These are phyloP conservation scores for Uria lomvia DNA, from an alignment of 2,113 vertebrate species.

Conservation along the genomic window DNA sequence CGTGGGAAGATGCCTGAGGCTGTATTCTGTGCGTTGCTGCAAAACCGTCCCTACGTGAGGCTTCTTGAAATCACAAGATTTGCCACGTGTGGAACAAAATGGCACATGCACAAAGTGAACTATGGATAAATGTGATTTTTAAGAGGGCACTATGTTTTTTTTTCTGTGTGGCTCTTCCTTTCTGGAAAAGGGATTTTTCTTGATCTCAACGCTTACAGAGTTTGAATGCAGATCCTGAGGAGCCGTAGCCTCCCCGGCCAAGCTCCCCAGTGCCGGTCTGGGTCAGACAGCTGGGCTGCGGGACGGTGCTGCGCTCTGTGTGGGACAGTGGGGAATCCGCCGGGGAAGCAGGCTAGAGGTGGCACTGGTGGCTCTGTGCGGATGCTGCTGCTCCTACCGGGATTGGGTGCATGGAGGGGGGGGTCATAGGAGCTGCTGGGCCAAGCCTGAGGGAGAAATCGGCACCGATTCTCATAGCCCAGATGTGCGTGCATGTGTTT, in stretches of 20 bases:
- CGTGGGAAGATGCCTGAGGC: background rate
- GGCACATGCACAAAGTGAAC: background rate
- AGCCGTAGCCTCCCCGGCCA: too few relatives aligned
- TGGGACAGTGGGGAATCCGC: background rate
- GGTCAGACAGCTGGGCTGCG: rapidly evolving
- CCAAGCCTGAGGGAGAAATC: background rate
- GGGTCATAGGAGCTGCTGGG: too few relatives aligned
- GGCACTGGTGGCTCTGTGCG: background rate
- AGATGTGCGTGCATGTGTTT: rapidly evolving
- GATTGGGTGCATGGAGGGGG: too few relatives aligned
- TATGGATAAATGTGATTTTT: background rate
- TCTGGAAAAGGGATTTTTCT: background rate
- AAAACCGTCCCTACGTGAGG: background rate
- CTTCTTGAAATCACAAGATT: background rate
- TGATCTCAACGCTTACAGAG: background rate
- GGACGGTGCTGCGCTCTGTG: background rate
- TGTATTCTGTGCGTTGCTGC: background rate
- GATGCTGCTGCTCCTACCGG: background rate
- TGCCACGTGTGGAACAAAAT: background rate
- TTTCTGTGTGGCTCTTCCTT: background rate
- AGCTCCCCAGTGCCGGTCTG: background rate
- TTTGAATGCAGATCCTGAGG: background rate
- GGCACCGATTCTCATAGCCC: background rate
- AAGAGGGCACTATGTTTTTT: background rate
- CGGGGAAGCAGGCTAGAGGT: background rate